phyloP scores from a whole-genome alignment of 2,797 vertebrate species.

The Lutjanus campechanus region DNA sequence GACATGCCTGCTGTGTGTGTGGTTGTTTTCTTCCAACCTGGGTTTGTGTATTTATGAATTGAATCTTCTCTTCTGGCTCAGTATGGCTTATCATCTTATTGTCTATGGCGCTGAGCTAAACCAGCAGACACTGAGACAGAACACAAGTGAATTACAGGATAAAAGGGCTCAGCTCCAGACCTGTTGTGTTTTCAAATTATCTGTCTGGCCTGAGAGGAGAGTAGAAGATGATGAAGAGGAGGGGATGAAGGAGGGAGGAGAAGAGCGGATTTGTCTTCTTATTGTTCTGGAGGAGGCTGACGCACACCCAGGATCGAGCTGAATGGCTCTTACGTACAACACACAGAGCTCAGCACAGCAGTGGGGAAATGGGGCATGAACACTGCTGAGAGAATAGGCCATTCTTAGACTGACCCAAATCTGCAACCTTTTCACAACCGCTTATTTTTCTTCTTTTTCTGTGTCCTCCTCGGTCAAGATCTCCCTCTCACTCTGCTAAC shows the following conservation, averaged over 20 bases:
- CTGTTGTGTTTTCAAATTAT: conserved; percentile 61
- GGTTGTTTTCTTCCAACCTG: conserved; percentile 30
- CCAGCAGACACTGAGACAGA: conserved; percentile 55
- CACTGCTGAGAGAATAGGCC: conserved; percentile 56
- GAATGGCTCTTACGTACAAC: conserved; percentile 32
- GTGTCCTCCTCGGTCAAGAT: not conserved
- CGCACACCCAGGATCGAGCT: conserved; percentile 38
- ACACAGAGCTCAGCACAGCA: conserved; percentile 40
- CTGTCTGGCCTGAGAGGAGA: conserved; percentile 49
- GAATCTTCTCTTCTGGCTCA: conserved; percentile 46
- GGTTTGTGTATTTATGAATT: conserved; percentile 51
- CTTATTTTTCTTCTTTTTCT: conserved; percentile 10
- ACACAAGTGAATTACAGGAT: conserved; percentile 70
- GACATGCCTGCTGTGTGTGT: conserved; percentile 15
- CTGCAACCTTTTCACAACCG: conserved; percentile 56
- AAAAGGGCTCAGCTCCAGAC: conserved; percentile 53
- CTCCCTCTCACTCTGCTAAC: not conserved
- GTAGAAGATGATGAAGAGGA: conserved; percentile 33
- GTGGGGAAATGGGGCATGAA: conserved; percentile 71
- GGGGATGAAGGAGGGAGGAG: conserved; percentile 37
- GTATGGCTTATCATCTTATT: conserved; percentile 57
- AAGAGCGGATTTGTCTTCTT: conserved; percentile 55
- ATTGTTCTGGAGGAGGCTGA: conserved; percentile 63
- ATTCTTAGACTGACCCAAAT: conserved; percentile 71
- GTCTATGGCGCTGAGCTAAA: conserved; percentile 58